These are phyloP conservation scores for Aplodontia rufa DNA, from an alignment of 2,113 vertebrate species.

Conservation along the genomic window DNA sequence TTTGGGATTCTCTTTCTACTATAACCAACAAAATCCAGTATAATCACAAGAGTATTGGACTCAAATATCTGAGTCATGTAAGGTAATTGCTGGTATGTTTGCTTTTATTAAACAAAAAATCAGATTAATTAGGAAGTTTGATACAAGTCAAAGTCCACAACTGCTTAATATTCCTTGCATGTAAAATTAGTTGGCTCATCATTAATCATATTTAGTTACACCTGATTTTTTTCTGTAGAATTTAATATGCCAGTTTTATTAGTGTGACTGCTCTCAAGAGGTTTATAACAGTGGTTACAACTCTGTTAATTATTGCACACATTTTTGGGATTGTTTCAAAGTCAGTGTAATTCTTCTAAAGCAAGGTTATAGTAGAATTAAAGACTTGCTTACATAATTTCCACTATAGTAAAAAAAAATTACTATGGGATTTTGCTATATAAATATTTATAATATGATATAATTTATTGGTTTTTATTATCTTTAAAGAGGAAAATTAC, in stretches of 20 bases:
- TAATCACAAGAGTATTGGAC: rapidly evolving
- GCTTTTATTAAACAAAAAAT: constrained; percentile 37
- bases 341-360: constrained; percentile 69
- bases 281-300: constrained; percentile 81
- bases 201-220: constrained; percentile 85
- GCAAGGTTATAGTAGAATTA: constrained; percentile 59
- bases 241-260: constrained; percentile 83
- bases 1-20: neutral
- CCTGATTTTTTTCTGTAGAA: constrained; percentile 80
- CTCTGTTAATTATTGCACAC: constrained; percentile 77
- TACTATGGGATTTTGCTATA: neutral
- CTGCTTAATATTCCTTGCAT: constrained; percentile 81
- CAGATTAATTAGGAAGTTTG: constrained; percentile 56
- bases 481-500: too few relatives aligned
- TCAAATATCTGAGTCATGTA: neutral
- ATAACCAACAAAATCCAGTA: neutral
- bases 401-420: neutral
- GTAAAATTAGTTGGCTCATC: constrained; percentile 78
- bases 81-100: neutral
- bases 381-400: constrained; percentile 7
- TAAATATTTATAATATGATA: neutral
- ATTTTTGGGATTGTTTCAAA: constrained; percentile 81
- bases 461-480: neutral
- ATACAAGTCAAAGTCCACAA: constrained; percentile 61
- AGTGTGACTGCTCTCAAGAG: constrained; percentile 75